Conservation (phyloP, 2,113 vertebrate species). For the Coregonus clupeaformis region DNA sequence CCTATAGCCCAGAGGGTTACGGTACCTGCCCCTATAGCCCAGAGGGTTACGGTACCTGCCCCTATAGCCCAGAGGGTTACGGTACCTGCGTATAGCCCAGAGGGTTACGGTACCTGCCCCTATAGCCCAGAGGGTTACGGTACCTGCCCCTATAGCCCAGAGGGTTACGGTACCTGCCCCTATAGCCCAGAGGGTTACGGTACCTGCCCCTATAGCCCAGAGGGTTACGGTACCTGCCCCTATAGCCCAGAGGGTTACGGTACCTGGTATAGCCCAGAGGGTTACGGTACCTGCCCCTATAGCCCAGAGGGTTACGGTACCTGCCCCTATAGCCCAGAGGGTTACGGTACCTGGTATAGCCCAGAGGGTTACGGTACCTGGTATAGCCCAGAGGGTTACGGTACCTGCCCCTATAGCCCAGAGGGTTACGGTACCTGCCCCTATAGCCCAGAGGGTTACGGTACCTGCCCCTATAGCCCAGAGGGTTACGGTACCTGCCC, state of each 20-base stretch:
- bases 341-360: no score
- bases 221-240: slow-evolving; percentile 52
- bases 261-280: no score
- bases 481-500: slow-evolving; percentile 54
- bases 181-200: neutral
- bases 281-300: slow-evolving; percentile 49
- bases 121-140: neutral
- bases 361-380: slow-evolving; percentile 55
- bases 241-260: neutral
- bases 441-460: neutral
- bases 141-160: no score
- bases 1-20: neutral
- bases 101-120: slow-evolving; percentile 52
- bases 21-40: no score
- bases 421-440: slow-evolving; percentile 54
- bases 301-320: slow-evolving; percentile 32
- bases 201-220: no score
- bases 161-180: slow-evolving; percentile 52
- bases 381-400: neutral
- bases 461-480: no score
- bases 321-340: slow-evolving; percentile 30
- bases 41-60: slow-evolving; percentile 54
- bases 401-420: no score
- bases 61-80: neutral
- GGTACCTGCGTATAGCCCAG: no score